Evolutionary conservation across 1,140 invertebrate genomes (phyloP).

Genomic region (Cardiocondyla obscurior): DNA sequence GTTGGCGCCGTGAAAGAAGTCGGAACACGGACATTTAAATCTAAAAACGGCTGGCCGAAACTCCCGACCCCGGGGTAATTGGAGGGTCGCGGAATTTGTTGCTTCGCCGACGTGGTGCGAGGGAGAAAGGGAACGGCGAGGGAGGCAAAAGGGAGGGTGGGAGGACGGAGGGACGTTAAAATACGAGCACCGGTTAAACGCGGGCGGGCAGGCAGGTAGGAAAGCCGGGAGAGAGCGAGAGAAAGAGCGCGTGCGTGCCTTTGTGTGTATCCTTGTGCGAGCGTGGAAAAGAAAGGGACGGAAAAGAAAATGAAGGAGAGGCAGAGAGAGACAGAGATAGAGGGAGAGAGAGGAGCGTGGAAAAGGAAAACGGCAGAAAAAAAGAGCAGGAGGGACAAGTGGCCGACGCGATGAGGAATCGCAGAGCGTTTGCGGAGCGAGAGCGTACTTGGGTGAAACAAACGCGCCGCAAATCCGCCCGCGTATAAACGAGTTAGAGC

Average conservation of each 20-base stretch:
- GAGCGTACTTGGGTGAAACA: constrained; percentile 68
- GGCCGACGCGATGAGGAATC: constrained; percentile 46
- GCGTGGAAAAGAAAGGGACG: constrained; percentile 18
- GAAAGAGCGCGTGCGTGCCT: constrained; percentile 34
- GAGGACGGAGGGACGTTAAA: constrained; percentile 63
- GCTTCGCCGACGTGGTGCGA: constrained; percentile 68
- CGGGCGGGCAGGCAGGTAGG: constrained; percentile 54
- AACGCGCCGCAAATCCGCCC: constrained; percentile 76
- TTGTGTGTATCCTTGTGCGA: neutral
- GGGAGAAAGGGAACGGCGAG: constrained; percentile 35
- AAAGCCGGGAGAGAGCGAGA: constrained; percentile 36
- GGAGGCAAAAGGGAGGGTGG: neutral
- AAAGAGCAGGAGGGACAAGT: constrained; percentile 40
- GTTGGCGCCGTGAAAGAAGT: constrained; percentile 67
- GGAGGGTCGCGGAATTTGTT: constrained; percentile 79
- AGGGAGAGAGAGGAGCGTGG: neutral
- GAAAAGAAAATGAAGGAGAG: constrained; percentile 16
- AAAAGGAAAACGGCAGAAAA: neutral
- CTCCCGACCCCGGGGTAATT: constrained; percentile 76
- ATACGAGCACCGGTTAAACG: constrained; percentile 74
- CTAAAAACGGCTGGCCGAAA: constrained; percentile 76
- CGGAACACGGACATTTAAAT: constrained; percentile 72
- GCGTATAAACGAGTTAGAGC: constrained; percentile 68
- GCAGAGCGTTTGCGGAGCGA: constrained; percentile 43
- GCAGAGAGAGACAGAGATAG: neutral